Evolutionary conservation across 2,888 invertebrate species (phyloP).

Genomic region (Orchesella flavescens): DNA sequence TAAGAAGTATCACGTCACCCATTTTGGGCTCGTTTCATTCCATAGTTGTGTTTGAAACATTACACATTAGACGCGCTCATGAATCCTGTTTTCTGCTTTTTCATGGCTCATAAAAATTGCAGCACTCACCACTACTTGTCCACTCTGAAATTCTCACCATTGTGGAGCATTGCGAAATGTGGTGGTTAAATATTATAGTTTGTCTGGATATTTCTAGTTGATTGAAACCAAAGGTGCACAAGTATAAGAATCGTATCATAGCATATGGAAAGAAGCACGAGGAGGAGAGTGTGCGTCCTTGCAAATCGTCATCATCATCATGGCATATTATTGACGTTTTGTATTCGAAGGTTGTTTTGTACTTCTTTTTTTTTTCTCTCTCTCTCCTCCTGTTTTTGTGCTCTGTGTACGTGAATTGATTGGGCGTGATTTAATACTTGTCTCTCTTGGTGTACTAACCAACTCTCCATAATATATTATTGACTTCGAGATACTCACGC

Average conservation of each 20-base stretch:
- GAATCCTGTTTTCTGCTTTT: neutral
- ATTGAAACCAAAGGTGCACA: too few relatives aligned
- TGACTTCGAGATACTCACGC: neutral
- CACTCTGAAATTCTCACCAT: too few relatives aligned
- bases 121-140: neutral
- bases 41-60: too few relatives aligned
- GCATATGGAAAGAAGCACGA: neutral
- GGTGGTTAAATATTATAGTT: too few relatives aligned
- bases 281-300: conserved; percentile 52
- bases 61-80: neutral
- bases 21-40: neutral
- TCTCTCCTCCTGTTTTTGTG: neutral
- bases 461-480: neutral
- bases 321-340: conserved; percentile 60
- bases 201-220: too few relatives aligned
- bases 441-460: neutral
- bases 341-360: conserved; percentile 49
- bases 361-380: neutral
- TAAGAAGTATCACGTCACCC: neutral
- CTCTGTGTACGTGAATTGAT: conserved; percentile 34
- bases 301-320: conserved; percentile 51
- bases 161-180: too few relatives aligned
- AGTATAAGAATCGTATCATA: too few relatives aligned
- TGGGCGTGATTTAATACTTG: conserved; percentile 61
- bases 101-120: neutral